Conservation (phyloP, 2,888 invertebrate species). For the Mythimna loreyi region DNA sequence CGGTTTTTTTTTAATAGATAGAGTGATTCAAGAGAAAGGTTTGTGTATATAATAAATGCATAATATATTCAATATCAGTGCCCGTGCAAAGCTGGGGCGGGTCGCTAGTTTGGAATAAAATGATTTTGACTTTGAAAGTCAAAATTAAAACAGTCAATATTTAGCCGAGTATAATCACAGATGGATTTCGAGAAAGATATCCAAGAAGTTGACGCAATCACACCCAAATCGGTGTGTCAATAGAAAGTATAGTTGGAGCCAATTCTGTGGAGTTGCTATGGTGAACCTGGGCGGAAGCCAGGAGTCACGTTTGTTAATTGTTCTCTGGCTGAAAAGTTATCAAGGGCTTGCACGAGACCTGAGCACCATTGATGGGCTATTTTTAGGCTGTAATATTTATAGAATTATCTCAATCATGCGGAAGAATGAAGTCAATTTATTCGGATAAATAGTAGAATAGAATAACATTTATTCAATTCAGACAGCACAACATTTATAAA, state of each 20-base stretch:
- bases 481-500: too few species aligned
- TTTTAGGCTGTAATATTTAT: neutral
- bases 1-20: too few species aligned
- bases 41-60: too few species aligned
- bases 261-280: slow-evolving; percentile 31
- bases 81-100: too few species aligned
- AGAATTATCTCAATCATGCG: neutral
- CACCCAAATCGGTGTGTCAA: slow-evolving; percentile 19
- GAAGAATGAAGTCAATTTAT: neutral
- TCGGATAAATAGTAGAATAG: too few species aligned
- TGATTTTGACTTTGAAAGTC: too few species aligned
- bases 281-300: slow-evolving; percentile 32
- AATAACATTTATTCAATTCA: too few species aligned
- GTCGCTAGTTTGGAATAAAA: too few species aligned
- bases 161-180: too few species aligned
- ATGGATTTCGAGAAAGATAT: slow-evolving; percentile 1
- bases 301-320: slow-evolving; percentile 27
- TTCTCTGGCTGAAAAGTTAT: slow-evolving; percentile 11
- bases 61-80: too few species aligned
- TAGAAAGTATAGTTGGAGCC: slow-evolving; percentile 35
- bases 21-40: too few species aligned
- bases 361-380: slow-evolving; percentile 28
- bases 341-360: slow-evolving; percentile 6
- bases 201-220: slow-evolving; percentile 22
- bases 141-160: too few species aligned